phyloP scores from a whole-genome alignment of 2,888 invertebrate species.

The Agrotis exclamationis region DNA sequence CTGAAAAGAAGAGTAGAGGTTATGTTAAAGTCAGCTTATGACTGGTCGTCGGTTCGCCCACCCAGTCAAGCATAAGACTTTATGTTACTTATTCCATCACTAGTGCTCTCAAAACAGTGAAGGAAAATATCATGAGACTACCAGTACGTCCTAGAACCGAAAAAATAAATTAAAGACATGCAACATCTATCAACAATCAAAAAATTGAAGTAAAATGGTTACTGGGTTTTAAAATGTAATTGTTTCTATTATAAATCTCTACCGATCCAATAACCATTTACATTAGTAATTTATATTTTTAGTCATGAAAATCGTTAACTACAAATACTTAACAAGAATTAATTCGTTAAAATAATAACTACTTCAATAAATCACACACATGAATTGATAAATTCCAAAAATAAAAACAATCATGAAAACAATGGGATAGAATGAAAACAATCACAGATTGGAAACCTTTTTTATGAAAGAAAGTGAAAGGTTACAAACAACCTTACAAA shows the following conservation, averaged over 20 bases:
- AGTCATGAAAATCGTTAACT: not conserved
- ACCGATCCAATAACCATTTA: not conserved
- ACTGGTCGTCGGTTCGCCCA: too few species aligned
- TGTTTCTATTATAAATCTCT: not conserved
- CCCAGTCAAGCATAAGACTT: too few species aligned
- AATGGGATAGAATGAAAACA: slow-evolving; percentile 21
- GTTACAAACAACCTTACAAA: slow-evolving; percentile 3
- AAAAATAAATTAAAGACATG: too few species aligned
- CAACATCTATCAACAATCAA: too few species aligned
- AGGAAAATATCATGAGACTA: too few species aligned
- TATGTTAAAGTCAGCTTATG: too few species aligned
- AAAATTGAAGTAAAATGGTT: not conserved
- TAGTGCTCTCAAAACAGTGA: too few species aligned
- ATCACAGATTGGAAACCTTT: slow-evolving; percentile 15
- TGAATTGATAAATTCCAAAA: not conserved
- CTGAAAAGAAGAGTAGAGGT: too few species aligned
- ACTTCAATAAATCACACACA: not conserved
- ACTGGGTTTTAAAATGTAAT: not conserved
- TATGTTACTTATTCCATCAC: too few species aligned
- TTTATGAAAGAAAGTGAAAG: slow-evolving; percentile 1
- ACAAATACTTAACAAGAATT: not conserved
- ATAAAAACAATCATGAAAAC: slow-evolving; percentile 4
- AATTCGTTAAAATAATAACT: not conserved
- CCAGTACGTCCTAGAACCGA: too few species aligned
- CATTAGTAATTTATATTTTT: not conserved